Evolutionary conservation across 2,113 vertebrate genomes (phyloP).

Genomic region (Rousettus leschenaultii): DNA sequence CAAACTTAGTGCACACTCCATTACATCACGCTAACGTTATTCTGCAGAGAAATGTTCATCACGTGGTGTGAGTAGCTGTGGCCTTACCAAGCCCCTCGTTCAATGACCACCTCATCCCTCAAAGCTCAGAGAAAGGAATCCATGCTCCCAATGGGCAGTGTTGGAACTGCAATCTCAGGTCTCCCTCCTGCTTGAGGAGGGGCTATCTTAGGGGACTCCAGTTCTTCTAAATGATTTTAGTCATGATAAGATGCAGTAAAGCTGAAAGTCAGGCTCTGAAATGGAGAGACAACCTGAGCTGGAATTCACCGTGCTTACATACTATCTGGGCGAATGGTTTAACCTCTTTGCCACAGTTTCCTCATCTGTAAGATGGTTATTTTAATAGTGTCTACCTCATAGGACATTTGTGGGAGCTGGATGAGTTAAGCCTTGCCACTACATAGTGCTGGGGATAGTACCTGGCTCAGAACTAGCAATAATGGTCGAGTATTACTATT

Average conservation of each 20-base stretch:
- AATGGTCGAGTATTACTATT: neutral
- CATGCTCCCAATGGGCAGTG: rapidly evolving
- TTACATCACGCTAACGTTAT: neutral
- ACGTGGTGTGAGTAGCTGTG: rapidly evolving
- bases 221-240: neutral
- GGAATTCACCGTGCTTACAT: neutral
- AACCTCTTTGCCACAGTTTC: neutral
- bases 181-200: neutral
- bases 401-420: neutral
- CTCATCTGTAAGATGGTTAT: neutral
- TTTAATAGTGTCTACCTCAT: neutral
- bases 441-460: rapidly evolving
- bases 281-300: neutral
- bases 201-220: neutral
- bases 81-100: neutral
- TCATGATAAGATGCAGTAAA: neutral
- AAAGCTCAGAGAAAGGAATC: neutral
- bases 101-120: neutral
- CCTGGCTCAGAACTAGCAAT: neutral
- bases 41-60: neutral
- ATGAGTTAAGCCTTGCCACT: neutral
- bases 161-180: neutral
- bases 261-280: neutral
- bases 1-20: rapidly evolving
- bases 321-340: neutral